phyloP scores from a whole-genome alignment of 1,140 invertebrate genomes.

The Drosophila novamexicana region DNA sequence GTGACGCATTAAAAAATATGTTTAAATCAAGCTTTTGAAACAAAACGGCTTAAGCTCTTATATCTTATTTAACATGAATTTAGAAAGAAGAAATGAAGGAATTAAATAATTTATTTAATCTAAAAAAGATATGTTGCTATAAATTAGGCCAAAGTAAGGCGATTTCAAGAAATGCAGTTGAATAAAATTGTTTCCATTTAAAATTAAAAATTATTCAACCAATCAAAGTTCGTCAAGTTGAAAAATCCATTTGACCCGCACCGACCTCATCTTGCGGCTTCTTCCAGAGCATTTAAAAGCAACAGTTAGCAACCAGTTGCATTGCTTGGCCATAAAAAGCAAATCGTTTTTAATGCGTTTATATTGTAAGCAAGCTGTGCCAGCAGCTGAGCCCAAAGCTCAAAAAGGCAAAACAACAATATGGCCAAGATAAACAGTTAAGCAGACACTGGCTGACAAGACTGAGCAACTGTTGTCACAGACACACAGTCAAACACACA shows the following conservation, averaged over 20 bases:
- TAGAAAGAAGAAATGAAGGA: too few species aligned
- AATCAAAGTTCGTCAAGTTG: too few species aligned
- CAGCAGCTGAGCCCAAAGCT: conserved; percentile 27
- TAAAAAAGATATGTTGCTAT: too few species aligned
- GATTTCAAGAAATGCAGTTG: too few species aligned
- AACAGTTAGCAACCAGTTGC: conserved; percentile 35
- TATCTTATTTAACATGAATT: too few species aligned
- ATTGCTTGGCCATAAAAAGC: conserved; percentile 13
- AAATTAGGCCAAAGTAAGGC: too few species aligned
- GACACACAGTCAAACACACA: conserved; percentile 4
- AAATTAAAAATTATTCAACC: too few species aligned
- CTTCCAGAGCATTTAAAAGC: background rate
- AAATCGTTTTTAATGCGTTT: conserved; percentile 45
- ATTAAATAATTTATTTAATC: too few species aligned
- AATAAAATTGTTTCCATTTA: too few species aligned
- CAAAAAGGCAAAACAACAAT: conserved; percentile 45
- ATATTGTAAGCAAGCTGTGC: conserved; percentile 37
- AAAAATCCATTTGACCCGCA: too few species aligned
- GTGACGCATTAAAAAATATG: background rate
- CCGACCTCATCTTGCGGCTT: background rate
- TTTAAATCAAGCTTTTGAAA: background rate
- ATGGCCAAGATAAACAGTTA: conserved; percentile 70
- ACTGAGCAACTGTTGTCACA: conserved; percentile 38
- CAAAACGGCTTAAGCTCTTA: background rate
- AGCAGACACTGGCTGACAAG: conserved; percentile 30